Base-by-base conservation (phyloP, 2,113 vertebrate genomes). In the Scatophagus argus region DNA sequence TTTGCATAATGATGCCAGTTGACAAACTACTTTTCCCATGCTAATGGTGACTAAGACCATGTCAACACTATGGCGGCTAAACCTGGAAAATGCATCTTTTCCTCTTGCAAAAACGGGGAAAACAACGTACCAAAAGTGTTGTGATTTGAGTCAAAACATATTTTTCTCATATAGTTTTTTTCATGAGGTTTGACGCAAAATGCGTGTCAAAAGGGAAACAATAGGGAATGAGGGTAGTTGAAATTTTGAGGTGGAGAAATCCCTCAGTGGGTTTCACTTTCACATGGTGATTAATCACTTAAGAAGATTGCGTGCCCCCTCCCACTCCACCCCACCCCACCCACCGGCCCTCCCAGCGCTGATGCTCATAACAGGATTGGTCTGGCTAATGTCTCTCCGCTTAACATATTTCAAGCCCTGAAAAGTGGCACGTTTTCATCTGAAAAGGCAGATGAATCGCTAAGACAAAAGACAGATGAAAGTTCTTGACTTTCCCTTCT, bases 231-330 rank as follows among this genome's bases (percentile, higher is more conserved):
- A 74, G 34, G 34, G 14, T 2, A 51, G 75, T 2, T 60, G 19
- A 74, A 75, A 83, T 77, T 76, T 67, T 49, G 75, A 87, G 85
- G 71, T 87, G 76, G 75, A 78, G 71, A 77, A 92, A 75, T 87
- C 80, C 80, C 82, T 92, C 66, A 77, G 82, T 85, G 52, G 88
- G 88, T 88, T 74, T 92, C 87, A 86, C 88, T 93, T 94, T 93
- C 91, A 93, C 89, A 94, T 93, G 91, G 81, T 89, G 92, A 94
- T 94, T 92, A 94, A 93, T 93, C 90, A 89, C 93, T 92, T 94
- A 94, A 94, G 93, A 81, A 93, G 92, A 91, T 91, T 92, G 84
- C 21, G 5, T 73, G 84, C 82, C 43, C 76, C 65, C 68, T 16
- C n/a, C 59, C 3, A 17, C 56, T 29, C 34, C 44, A 73, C 77